Base-by-base conservation (phyloP, 1,140 invertebrate genomes). In the Tetraneura akinire region DNA sequence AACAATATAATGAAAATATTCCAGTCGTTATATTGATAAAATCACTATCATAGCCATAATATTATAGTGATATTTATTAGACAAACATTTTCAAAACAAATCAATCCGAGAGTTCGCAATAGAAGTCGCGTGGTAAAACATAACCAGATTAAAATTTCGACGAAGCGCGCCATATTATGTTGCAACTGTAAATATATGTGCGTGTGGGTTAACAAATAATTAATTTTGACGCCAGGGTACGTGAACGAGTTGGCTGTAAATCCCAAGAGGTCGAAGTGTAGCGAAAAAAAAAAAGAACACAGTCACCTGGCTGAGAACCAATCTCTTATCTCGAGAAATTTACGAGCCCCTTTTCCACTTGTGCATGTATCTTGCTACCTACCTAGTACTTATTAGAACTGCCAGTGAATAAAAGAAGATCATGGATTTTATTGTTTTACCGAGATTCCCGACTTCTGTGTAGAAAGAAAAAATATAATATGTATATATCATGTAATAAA, bases 131-230 rank as follows among this genome's bases (percentile, higher is more conserved):
- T n/a, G 70, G 29, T 55, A 73, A 73, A 73, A 73, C 70, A 37
- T 53, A 53, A 73, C 70, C 70, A 37, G 70, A 73, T 73, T 73
- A 73, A 68, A 73, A 49, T 73, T 53, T 73, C 23, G 68, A 71
- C 68, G 42, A 45, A 37, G 32, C 14, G 32, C 6, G 14, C 29
- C 37, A 11, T 32, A 42, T 68, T 68, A 68, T 68, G 23, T 32
- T 23, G 64, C 64, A 45, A 45, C 10, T n/a, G n/a, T 37, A 8
- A 6, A 14, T 3, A 18, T 16, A 23, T 14, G 51, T 1, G 16
- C 21, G 26, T 21, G 26, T 73, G 70, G 70, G 70, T 53, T 73
- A 73, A 73, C 70, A 76, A 76, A 76, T 76, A 76, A 76, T 76
- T 76, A 76, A 76, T 57, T 76, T 76, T 57, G 71, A 51, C 71